Base-by-base conservation (phyloP, 2,888 invertebrate species). In the Nephrocerus scutellatus region DNA sequence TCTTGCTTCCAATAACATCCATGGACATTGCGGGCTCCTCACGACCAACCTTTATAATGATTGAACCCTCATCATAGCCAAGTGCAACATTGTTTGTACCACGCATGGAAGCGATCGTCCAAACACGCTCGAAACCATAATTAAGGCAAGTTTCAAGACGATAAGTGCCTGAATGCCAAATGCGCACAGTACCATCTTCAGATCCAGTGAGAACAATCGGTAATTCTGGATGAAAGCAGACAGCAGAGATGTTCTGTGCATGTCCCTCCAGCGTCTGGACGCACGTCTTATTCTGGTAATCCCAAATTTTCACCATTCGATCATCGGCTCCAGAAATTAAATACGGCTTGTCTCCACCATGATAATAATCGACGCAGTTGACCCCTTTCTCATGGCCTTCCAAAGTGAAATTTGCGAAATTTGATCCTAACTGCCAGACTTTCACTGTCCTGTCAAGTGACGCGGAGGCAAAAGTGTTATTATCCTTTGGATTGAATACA, bases 101-200 rank as follows among this genome's bases (percentile, higher is more conserved):
- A 54, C 84, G 82, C 75, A 90, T 79, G 45, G 89, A 86, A 3
- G 87, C 80, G 57, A 98, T 92, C 0, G 96, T 87, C 98, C 98
- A 98, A 1, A 96, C 95, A 41, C 98, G 74, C 65, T 99, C 98
- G 57, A 98, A 83, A 1, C 97, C 97, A 67, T 98, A 99, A 68
- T 97, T 98, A 13, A 98, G 72, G 1, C 95, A 93, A 14, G 89
- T 91, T 70, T 99, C 97, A 31, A 97, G 72, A 29, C 96, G 77
- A 71, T 98, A 96, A 0, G 98, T 99, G 54, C 95, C 97, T 0
- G 97, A 90, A 68, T 99, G 97, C 98, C 98, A 98, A 46, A 98
- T 84, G 45, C 95, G 76, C 5, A 99, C 89, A 2, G 95, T 95
- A 23, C 95, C 93, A 70, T 99, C 98, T 69, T 98, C 98, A 3